A percentile compares a stretch with the other conserved stretches of the same genome.
These are phyloP conservation scores for Ennomos erosarius DNA, from an alignment of 2,888 invertebrate species.

Conservation along the genomic window DNA sequence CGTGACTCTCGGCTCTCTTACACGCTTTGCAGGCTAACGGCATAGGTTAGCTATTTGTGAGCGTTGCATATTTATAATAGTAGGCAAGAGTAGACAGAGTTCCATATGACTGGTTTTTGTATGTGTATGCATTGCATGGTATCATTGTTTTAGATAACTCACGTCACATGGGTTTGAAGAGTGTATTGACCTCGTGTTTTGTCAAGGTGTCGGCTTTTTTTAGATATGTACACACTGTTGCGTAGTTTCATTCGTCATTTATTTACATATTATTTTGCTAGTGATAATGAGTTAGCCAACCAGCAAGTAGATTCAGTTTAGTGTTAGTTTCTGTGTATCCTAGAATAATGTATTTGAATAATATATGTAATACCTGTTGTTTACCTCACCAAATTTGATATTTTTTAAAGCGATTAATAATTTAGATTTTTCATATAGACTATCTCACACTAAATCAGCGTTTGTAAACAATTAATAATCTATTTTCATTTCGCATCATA, in stretches of 20 bases:
- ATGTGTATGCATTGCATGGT: slow-evolving; percentile 32
- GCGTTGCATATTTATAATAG: slow-evolving; percentile 20
- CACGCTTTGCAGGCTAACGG: slow-evolving; percentile 32
- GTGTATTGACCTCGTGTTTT: slow-evolving; percentile 86
- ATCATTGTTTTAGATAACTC: slow-evolving; percentile 53
- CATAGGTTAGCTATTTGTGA: slow-evolving; percentile 21
- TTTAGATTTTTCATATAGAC: too few species aligned
- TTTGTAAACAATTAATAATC: too few species aligned
- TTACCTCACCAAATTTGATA: too few species aligned
- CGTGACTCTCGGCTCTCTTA: slow-evolving; percentile 34
- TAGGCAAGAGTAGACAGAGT: slow-evolving; percentile 10
- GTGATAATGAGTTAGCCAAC: slow-evolving; percentile 18
- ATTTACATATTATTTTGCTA: slow-evolving; percentile 55
- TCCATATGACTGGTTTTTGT: slow-evolving; percentile 25
- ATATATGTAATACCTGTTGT: slow-evolving; percentile 12
- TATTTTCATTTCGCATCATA: too few species aligned
- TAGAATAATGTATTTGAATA: slow-evolving; percentile 1
- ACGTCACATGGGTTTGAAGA: slow-evolving; percentile 81
- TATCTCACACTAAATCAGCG: too few species aligned
- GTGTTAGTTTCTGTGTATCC: not conserved
- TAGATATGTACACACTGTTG: slow-evolving; percentile 80
- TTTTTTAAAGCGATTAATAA: too few species aligned
- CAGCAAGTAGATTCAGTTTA: slow-evolving; percentile 8
- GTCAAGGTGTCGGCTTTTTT: slow-evolving; percentile 85
- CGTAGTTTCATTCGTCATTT: slow-evolving; percentile 70